phyloP scores from a whole-genome alignment of 2,888 invertebrate genomes.

The Parelbella ahira region DNA sequence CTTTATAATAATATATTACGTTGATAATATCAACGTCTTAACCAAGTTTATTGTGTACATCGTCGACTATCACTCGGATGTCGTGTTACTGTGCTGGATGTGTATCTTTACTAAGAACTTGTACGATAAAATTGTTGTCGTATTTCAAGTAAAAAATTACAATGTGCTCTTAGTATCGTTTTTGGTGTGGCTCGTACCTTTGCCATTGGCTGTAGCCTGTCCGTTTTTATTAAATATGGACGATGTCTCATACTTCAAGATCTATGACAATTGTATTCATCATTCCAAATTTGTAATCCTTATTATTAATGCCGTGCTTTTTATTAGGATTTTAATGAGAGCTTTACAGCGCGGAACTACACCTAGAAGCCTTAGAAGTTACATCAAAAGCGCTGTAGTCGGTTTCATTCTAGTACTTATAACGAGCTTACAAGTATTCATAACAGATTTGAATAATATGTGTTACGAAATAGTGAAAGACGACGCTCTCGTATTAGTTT shows the following conservation, averaged over 20 bases:
- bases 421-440: conserved; percentile 50
- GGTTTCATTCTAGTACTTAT: conserved; percentile 48
- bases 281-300: conserved; percentile 47
- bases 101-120: conserved; percentile 57
- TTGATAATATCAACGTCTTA: conserved; percentile 3
- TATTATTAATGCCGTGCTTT: conserved; percentile 44
- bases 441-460: conserved; percentile 42
- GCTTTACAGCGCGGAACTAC: conserved; percentile 33
- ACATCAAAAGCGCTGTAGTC: conserved; percentile 40
- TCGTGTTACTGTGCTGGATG: conserved; percentile 52
- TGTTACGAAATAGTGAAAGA: conserved; percentile 28
- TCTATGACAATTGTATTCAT: conserved; percentile 39
- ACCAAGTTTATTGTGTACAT: conserved; percentile 32
- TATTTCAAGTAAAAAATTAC: conserved; percentile 39
- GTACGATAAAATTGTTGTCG: conserved; percentile 55
- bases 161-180: conserved; percentile 37
- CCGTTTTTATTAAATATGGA: conserved; percentile 31
- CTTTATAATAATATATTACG: conserved; percentile 32
- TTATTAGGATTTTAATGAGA: conserved; percentile 47
- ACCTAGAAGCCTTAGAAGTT: conserved; percentile 32
- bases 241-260: conserved; percentile 27
- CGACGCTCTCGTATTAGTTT: conserved; percentile 28
- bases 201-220: conserved; percentile 43
- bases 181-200: conserved; percentile 41
- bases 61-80: conserved; percentile 48